Base-by-base conservation (phyloP, 2,888 invertebrate species). In the Platycheirus rosarum region DNA sequence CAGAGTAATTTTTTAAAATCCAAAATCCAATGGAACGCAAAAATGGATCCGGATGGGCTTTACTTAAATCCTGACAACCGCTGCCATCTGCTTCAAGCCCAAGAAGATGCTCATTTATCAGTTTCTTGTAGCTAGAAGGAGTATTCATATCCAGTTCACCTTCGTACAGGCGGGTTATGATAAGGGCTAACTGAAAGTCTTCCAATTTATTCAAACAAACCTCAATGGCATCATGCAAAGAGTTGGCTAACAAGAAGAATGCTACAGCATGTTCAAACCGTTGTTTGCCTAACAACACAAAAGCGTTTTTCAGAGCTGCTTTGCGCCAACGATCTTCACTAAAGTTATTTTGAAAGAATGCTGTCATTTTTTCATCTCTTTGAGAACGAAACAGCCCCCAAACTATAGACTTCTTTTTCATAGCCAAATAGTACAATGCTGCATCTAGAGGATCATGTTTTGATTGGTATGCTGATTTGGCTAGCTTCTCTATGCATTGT, bases 201-300 rank as follows among this genome's bases (percentile, higher is more conserved):
- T 97, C 95, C 66, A 99, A 91, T 88, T 98, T 97, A 85, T 97
- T 95, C 80, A 90, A 86, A 85, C 90, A 91, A 89, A 96, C 97
- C 92, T 99, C 98, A 66, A 99, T 93, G 3, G 99, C 99, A 91
- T 99, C 99, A 86, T 96, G 95, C 29, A 99, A 91, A 32, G 97
- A 96, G 18, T 97, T 98, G 18, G 97, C 98, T 4, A 99, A 92
- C 65, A 99, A 92, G 91, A 99, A 99, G 92, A 99, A 99, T 0
- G 98, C 99, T 0, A 98, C 99, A 0, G 99, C 99, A 88, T 99
- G 98, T 79, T 97, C 96, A 89, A 99, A 99, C 57, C 98, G 91
- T 90, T 99, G 99, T 88, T 97, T 97, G 2, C 99, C 97, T 40
- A 99, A 93, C 44, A 99, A 91, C 1, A 97, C 98, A 89, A 98